phyloP scores from a whole-genome alignment of 2,797 vertebrate species.

The Heteromormyrus szaboi region DNA sequence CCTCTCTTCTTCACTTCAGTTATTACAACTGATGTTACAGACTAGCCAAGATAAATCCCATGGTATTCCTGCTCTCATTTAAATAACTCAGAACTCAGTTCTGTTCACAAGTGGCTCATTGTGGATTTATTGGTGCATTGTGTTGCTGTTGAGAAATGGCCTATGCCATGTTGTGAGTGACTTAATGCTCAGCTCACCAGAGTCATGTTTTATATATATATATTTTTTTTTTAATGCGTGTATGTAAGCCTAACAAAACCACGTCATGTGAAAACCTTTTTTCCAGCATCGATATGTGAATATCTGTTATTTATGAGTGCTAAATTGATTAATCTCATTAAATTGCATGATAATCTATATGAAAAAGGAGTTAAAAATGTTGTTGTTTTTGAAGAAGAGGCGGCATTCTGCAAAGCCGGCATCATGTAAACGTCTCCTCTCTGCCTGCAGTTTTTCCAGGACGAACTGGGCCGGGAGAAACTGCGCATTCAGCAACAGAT shows the following conservation, averaged over 20 bases:
- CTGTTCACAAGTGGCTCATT: background rate
- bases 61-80: background rate
- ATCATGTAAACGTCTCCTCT: background rate
- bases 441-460: constrained; percentile 34
- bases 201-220: background rate
- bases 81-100: background rate
- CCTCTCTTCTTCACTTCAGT: background rate
- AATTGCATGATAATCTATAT: background rate
- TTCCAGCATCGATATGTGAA: background rate
- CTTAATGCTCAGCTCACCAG: background rate
- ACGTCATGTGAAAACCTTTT: background rate
- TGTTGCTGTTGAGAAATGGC: background rate
- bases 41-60: background rate
- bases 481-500: constrained; percentile 41
- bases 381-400: background rate
- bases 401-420: background rate
- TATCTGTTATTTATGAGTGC: background rate
- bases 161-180: background rate
- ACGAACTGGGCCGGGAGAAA: constrained; percentile 34
- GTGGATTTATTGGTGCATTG: background rate
- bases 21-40: background rate
- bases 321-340: background rate
- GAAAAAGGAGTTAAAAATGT: background rate
- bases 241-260: background rate
- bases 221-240: background rate